A percentile compares a stretch with the other conserved stretches of the same genome.
phyloP scores from a whole-genome alignment of 2,113 vertebrate species.

The Actinemys pallida region DNA sequence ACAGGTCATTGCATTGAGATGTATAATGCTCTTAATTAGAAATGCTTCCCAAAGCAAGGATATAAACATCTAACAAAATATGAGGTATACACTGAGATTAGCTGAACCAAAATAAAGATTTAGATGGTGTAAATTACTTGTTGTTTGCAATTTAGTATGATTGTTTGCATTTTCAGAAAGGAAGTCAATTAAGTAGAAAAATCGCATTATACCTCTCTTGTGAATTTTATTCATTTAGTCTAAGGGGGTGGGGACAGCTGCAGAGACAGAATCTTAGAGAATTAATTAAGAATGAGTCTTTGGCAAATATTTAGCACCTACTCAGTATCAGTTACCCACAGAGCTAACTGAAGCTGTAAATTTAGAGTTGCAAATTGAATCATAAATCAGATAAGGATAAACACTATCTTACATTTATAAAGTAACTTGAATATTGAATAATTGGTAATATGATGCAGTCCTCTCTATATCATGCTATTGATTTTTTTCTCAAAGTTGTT shows the following conservation, averaged over 20 bases:
- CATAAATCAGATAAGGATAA: slow-evolving; percentile 26
- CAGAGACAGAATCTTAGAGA: not conserved
- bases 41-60: not conserved
- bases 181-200: slow-evolving; percentile 1
- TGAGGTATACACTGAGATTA: not conserved
- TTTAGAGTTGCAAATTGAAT: slow-evolving; percentile 4
- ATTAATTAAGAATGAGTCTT: slow-evolving; percentile 34
- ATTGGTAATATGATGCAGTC: not conserved
- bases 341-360: not conserved
- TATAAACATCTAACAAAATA: not conserved
- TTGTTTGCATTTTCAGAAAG: not conserved
- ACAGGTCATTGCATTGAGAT: not conserved
- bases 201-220: not conserved
- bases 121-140: not conserved
- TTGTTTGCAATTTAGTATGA: not conserved
- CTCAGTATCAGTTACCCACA: not conserved
- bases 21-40: not conserved
- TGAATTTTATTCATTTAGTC: not conserved
- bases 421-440: not conserved
- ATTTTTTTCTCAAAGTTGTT: not conserved
- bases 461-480: not conserved
- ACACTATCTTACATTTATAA: not conserved
- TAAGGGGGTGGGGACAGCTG: not conserved
- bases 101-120: not conserved
- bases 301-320: not conserved